Percentiles rank a stretch among this genome's conserved stretches.
Conservation (phyloP, 2,888 invertebrate species). For the Epirrhoe alternata region DNA sequence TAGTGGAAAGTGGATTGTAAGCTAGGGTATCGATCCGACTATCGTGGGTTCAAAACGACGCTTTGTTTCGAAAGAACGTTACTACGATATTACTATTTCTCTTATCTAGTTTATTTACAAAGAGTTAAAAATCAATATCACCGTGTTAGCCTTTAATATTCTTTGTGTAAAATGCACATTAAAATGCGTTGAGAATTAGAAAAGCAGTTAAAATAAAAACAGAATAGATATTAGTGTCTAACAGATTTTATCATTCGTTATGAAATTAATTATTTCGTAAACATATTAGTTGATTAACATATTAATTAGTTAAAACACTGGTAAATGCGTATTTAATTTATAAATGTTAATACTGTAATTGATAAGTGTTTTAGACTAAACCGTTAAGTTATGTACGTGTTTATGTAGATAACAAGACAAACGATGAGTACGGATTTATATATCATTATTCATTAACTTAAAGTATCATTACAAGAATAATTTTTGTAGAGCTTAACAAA, state of each 20-base stretch:
- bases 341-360: slow-evolving; percentile 24
- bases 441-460: background rate
- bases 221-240: slow-evolving; percentile 30
- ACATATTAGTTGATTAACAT: slow-evolving; percentile 34
- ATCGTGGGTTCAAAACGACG: background rate
- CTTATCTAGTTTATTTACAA: slow-evolving; percentile 18
- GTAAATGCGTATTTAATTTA: slow-evolving; percentile 29
- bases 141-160: slow-evolving; percentile 20
- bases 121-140: slow-evolving; percentile 20
- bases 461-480: too few relatives aligned
- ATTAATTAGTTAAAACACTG: slow-evolving; percentile 38
- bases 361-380: slow-evolving; percentile 24
- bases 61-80: background rate
- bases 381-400: slow-evolving; percentile 3
- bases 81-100: background rate
- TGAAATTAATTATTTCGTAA: slow-evolving; percentile 36
- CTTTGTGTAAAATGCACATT: slow-evolving; percentile 27
- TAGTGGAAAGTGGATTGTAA: background rate
- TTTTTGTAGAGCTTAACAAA: too few relatives aligned
- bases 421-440: background rate
- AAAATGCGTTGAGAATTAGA: slow-evolving; percentile 31
- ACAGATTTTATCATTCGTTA: slow-evolving; percentile 34
- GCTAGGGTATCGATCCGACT: background rate
- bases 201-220: slow-evolving; percentile 34
- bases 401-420: background rate